Percentiles rank a stretch among this genome's conserved stretches.
Conservation (phyloP, 2,888 invertebrate genomes). For the Antitype chi region DNA sequence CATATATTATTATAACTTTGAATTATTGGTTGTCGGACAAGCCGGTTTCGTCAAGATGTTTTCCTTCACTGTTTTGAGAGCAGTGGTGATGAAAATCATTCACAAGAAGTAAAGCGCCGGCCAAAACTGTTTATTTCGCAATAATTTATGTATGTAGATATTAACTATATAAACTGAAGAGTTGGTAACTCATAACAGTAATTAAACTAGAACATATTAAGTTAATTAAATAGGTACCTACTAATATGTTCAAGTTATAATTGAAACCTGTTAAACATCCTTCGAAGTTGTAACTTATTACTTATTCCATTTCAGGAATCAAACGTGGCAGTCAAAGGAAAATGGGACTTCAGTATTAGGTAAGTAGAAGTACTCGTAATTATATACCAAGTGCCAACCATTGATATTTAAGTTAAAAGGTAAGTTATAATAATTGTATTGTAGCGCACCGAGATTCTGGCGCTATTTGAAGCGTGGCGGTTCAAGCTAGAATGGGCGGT, state of each 20-base stretch:
- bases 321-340: conserved; percentile 21
- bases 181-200: neutral
- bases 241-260: neutral
- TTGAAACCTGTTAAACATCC: neutral
- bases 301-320: conserved; percentile 16
- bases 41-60: too few relatives aligned
- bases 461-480: too few relatives aligned
- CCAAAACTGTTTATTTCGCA: neutral
- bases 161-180: too few relatives aligned
- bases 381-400: neutral
- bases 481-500: too few relatives aligned
- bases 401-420: neutral
- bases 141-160: neutral
- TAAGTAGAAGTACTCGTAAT: neutral
- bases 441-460: too few relatives aligned
- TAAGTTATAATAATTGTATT: neutral
- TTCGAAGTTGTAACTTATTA: conserved; percentile 23
- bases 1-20: too few relatives aligned
- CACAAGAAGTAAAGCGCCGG: too few relatives aligned
- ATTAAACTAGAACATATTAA: neutral
- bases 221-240: neutral
- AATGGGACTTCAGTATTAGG: neutral
- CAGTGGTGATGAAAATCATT: too few relatives aligned
- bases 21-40: too few relatives aligned
- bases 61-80: too few relatives aligned